Conservation (phyloP, 1,140 invertebrate species). For the Druon quercuslanigerum region DNA sequence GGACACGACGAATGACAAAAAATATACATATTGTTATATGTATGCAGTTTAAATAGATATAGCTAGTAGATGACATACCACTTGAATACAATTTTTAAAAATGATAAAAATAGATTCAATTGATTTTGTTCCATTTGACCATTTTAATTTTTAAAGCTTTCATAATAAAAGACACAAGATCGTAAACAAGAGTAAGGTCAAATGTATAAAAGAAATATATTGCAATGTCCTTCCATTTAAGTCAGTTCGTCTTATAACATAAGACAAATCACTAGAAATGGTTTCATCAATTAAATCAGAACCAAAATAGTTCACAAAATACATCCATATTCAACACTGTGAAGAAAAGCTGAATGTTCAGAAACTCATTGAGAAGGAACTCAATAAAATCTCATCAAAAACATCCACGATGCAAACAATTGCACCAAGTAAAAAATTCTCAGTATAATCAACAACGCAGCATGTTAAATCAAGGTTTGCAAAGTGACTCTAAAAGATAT, state of each 20-base stretch:
- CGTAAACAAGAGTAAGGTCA: slow-evolving; percentile 26
- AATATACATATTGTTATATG: too few relatives aligned
- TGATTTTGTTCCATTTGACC: neutral
- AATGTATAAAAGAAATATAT: slow-evolving; percentile 16
- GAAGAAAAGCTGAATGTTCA: too few relatives aligned
- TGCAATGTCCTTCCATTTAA: slow-evolving; percentile 12
- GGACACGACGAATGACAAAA: too few relatives aligned
- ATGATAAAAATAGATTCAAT: slow-evolving; percentile 15
- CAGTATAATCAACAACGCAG: too few relatives aligned
- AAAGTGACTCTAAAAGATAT: too few relatives aligned
- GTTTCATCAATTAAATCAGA: neutral
- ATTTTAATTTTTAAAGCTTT: slow-evolving; percentile 16
- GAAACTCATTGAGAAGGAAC: too few relatives aligned
- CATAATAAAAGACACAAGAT: neutral
- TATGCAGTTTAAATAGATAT: neutral
- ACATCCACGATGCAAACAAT: too few relatives aligned
- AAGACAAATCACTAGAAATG: slow-evolving; percentile 18
- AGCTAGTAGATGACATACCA: neutral
- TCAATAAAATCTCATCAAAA: too few relatives aligned
- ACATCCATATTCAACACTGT: too few relatives aligned
- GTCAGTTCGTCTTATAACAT: neutral
- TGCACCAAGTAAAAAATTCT: too few relatives aligned
- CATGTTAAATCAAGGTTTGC: too few relatives aligned
- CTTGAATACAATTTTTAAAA: neutral
- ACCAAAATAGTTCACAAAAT: neutral